Evolutionary conservation across 2,113 vertebrate genomes (phyloP), one percentile per base, ranked within the genome.

Genomic region (Tiliqua scincoides): DNA sequence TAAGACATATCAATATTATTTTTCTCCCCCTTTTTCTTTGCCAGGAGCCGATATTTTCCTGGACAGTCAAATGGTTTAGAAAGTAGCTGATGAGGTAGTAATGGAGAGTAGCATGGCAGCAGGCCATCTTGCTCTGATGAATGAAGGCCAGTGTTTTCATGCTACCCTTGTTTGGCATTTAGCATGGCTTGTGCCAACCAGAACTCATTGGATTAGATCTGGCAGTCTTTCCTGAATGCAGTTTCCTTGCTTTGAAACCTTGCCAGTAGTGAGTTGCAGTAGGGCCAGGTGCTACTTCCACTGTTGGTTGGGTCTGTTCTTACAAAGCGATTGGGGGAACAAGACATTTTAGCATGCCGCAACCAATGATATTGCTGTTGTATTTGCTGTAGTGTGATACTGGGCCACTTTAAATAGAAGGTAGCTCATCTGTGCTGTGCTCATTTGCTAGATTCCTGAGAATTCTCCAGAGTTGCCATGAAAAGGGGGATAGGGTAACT

Each of bases 361-460:
- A 61, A 8, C 20, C 30, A 65, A 8, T 30, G 17, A 14, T 84
- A 48, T 52, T 27, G 15, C 25, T 62, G n/a, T 62, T 20, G 37
- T 37, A 18, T 61, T 27, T 76, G 27, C 6, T 74, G 11, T n/a
- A 68, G 21, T 52, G 68, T 61, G 30, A 14, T 63, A 79, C 25
- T 32, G 37, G 25, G 43, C 23, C 48, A 7, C 3, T 62, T 35
- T 18, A 27, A 20, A 21, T 3, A 83, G 20, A 23, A 57, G 23
- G 68, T 59, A 40, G n/a, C 9, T 72, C 7, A 10, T 10, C 48
- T 32, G 10, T n/a, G 32, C 59, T 59, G 8, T 23, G 2, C 85
- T 95, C 91, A 86, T 92, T 91, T 79, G 57, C 57, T 87, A 27
- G 32, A 85, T 89, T 92, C 90, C 89, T 92, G 91, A 91, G 86